Conservation (phyloP, 2,888 invertebrate species). For the Eristalis tenax region DNA sequence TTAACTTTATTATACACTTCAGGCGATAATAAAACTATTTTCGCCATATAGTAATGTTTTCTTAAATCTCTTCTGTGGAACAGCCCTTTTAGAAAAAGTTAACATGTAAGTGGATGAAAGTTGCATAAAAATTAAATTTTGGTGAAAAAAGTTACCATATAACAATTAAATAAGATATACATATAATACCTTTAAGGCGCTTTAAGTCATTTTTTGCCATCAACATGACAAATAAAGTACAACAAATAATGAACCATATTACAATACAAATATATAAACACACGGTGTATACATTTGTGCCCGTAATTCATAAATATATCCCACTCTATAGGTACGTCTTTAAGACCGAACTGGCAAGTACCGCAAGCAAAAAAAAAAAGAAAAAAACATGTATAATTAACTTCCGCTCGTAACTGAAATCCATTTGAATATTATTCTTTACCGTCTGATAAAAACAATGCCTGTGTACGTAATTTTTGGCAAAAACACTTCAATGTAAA, state of each 20-base stretch:
- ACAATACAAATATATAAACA: slow-evolving; percentile 11
- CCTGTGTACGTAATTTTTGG: slow-evolving; percentile 23
- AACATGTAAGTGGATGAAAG: not conserved
- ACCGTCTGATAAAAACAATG: slow-evolving; percentile 39
- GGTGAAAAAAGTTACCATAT: not conserved
- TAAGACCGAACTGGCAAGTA: slow-evolving; percentile 27
- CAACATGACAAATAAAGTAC: too few relatives aligned
- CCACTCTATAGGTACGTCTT: not conserved
- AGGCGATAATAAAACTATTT: not conserved
- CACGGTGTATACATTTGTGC: not conserved
- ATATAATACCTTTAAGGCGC: too few relatives aligned
- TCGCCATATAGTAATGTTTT: not conserved
- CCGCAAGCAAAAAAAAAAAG: slow-evolving; percentile 17
- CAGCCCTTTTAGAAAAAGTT: not conserved
- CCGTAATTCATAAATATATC: not conserved
- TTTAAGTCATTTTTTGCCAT: too few relatives aligned
- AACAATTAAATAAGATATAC: too few relatives aligned
- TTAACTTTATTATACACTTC: not conserved
- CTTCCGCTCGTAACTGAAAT: slow-evolving; percentile 48
- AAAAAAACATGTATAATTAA: slow-evolving; percentile 56
- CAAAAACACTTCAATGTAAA: slow-evolving; percentile 28
- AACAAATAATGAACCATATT: not conserved
- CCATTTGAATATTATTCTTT: slow-evolving; percentile 31
- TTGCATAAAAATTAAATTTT: not conserved
- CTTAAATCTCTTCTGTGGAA: not conserved